Conservation (phyloP, 2,797 vertebrate genomes). For the Oreochromis grahami region DNA sequence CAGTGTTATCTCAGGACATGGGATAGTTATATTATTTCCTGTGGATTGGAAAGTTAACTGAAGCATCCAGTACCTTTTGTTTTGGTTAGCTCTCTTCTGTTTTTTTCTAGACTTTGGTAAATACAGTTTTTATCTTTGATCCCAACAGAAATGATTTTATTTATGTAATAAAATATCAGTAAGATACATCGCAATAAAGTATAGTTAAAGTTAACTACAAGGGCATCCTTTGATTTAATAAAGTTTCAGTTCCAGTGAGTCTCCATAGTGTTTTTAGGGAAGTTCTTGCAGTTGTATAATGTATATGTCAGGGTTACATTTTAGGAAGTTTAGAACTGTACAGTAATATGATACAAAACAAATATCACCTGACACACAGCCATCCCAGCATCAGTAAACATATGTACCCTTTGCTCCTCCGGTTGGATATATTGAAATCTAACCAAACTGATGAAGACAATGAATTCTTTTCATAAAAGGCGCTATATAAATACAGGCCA, state of each 20-base stretch:
- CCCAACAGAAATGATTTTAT: background rate
- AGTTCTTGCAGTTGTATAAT: background rate
- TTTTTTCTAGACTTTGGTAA: background rate
- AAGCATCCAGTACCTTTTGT: background rate
- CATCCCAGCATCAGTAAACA: background rate
- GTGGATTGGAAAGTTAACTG: background rate
- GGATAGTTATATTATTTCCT: constrained; percentile 10
- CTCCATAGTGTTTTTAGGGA: background rate
- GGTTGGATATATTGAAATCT: background rate
- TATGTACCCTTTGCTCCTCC: background rate
- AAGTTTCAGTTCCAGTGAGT: background rate
- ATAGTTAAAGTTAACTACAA: background rate
- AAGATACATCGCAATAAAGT: no score
- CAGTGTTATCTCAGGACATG: background rate
- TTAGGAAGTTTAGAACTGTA: background rate
- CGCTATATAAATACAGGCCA: no score
- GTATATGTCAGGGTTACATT: background rate
- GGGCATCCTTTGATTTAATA: background rate
- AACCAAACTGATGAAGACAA: background rate
- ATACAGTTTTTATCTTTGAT: background rate
- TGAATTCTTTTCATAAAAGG: background rate
- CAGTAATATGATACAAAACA: background rate
- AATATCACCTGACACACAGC: background rate
- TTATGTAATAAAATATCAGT: background rate
- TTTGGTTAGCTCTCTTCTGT: background rate